Percentiles rank a stretch among this genome's conserved stretches.
These are phyloP conservation scores for Carassius carassius DNA, from an alignment of 2,113 vertebrate species.

Conservation along the genomic window DNA sequence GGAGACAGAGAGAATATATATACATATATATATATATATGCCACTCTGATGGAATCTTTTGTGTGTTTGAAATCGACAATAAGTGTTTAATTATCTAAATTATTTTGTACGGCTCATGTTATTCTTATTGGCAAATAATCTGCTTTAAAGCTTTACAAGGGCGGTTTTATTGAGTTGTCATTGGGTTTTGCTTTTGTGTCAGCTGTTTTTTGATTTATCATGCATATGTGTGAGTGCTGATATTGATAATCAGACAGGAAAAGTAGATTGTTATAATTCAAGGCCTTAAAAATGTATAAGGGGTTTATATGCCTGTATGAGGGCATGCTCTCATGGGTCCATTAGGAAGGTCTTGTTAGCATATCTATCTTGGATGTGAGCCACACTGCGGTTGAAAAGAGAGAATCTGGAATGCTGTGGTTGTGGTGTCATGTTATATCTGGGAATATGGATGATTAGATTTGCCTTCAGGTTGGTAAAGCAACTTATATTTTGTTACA, in stretches of 20 bases:
- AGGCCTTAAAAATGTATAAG: neutral
- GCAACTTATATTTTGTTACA: neutral
- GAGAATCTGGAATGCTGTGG: slow-evolving; percentile 1
- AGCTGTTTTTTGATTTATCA: neutral
- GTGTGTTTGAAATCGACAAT: neutral
- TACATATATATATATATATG: neutral
- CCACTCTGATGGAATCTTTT: neutral
- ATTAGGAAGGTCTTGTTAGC: slow-evolving; percentile 14
- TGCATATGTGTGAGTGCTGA: slow-evolving; percentile 9
- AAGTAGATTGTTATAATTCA: slow-evolving; percentile 6
- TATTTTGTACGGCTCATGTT: no score
- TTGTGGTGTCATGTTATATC: slow-evolving; percentile 11
- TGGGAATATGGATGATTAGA: neutral
- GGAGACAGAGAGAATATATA: neutral
- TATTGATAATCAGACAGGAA: neutral
- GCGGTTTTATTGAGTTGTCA: neutral
- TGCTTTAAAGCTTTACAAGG: neutral
- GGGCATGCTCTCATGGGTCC: neutral
- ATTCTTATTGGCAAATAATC: no score
- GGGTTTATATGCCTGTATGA: neutral
- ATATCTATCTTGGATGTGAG: slow-evolving; percentile 2
- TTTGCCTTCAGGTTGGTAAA: slow-evolving; percentile 18
- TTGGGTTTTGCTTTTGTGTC: neutral
- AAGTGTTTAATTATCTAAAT: neutral
- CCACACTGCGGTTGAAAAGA: slow-evolving; percentile 3